phyloP scores from a whole-genome alignment of 2,888 invertebrate genomes.

The Tipula helvola region DNA sequence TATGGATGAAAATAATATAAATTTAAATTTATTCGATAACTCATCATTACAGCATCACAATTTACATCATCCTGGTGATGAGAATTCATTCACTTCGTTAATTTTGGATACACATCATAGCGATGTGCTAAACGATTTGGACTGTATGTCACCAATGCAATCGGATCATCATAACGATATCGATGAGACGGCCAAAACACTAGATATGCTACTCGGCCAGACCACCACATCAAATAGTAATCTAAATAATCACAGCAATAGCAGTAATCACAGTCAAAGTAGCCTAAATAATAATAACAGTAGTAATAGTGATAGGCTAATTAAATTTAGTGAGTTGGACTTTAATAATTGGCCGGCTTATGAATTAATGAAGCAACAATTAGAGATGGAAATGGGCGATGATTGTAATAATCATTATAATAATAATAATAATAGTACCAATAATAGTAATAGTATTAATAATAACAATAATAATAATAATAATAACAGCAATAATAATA shows the following conservation, averaged over 20 bases:
- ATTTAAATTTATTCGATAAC: constrained; percentile 15
- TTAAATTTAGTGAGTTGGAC: constrained; percentile 34
- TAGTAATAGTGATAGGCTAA: constrained; percentile 21
- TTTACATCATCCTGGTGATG: constrained; percentile 12
- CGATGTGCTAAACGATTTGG: constrained; percentile 19
- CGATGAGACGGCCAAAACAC: constrained; percentile 29
- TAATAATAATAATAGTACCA: constrained; percentile 13
- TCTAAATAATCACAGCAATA: not conserved
- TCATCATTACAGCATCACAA: constrained; percentile 16
- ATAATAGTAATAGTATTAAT: constrained; percentile 18
- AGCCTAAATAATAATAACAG: not conserved
- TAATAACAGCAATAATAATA: constrained; percentile 23
- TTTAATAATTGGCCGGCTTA: constrained; percentile 20
- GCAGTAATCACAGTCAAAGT: not conserved
- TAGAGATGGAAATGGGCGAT: constrained; percentile 42
- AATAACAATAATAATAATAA: constrained; percentile 17
- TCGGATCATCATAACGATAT: constrained; percentile 27
- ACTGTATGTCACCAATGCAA: constrained; percentile 31
- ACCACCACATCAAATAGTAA: not conserved
- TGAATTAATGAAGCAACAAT: constrained; percentile 36
- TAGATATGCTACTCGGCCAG: constrained; percentile 31
- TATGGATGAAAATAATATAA: constrained; percentile 15
- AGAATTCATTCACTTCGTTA: constrained; percentile 14
- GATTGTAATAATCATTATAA: constrained; percentile 22
- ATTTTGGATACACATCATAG: constrained; percentile 15